These are phyloP conservation scores for Platalea minor DNA, from an alignment of 2,797 vertebrate species.

Conservation along the genomic window DNA sequence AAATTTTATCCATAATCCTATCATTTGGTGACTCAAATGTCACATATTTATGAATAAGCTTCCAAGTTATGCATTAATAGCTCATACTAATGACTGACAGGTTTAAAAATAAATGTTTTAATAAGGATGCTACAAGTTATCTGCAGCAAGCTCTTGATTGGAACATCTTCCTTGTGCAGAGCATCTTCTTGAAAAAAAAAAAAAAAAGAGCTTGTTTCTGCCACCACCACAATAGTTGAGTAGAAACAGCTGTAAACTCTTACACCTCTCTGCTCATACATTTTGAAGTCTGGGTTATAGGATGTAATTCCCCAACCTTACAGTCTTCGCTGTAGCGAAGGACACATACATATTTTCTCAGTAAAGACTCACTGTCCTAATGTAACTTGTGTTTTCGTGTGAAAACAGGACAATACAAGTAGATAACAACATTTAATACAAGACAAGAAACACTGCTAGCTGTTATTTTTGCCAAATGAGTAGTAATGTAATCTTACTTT, in stretches of 20 bases:
- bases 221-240: background rate
- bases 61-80: background rate
- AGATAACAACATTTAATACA: background rate
- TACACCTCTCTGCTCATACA: background rate
- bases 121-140: constrained; percentile 34
- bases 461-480: background rate
- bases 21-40: constrained; percentile 39
- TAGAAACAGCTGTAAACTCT: background rate
- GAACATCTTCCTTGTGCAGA: constrained; percentile 3
- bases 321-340: background rate
- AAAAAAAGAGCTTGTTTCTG: background rate
- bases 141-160: constrained; percentile 18
- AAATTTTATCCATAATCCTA: constrained; percentile 12
- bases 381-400: constrained; percentile 20
- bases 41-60: constrained; percentile 45
- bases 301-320: background rate
- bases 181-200: background rate
- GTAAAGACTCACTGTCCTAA: background rate
- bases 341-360: background rate
- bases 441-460: background rate
- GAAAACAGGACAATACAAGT: background rate
- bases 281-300: background rate
- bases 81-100: constrained; percentile 16
- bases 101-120: constrained; percentile 59
- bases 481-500: background rate